Percentiles rank a stretch among this genome's conserved stretches.
Evolutionary conservation across 2,888 invertebrate species (phyloP).

Genomic region (Priocnemis perturbator): DNA sequence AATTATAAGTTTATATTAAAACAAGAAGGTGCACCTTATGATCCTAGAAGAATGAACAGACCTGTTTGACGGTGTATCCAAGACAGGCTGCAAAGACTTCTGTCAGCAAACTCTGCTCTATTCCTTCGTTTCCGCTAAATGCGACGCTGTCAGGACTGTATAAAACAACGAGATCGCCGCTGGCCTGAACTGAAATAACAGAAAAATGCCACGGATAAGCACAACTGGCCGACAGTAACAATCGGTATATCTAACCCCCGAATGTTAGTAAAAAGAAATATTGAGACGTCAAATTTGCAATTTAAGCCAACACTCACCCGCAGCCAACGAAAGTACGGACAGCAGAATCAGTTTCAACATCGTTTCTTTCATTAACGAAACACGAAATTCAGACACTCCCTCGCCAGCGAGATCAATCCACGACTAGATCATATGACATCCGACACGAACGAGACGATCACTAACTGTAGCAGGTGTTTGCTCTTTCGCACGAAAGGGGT

Average conservation of each 20-base stretch:
- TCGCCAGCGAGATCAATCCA: slow-evolving; percentile 36
- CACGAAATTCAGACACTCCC: slow-evolving; percentile 52
- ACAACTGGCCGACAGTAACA: no score
- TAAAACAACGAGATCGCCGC: slow-evolving; percentile 83
- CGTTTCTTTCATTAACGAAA: slow-evolving; percentile 27
- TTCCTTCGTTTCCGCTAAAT: slow-evolving; percentile 81
- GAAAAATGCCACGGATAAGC: slow-evolving; percentile 11
- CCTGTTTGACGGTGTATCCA: slow-evolving; percentile 85
- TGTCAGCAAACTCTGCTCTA: slow-evolving; percentile 81
- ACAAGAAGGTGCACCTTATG: background rate
- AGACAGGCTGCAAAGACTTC: slow-evolving; percentile 85
- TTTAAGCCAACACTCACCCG: slow-evolving; percentile 44
- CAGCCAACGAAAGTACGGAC: slow-evolving; percentile 28
- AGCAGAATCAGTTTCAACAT: slow-evolving; percentile 52
- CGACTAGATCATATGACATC: slow-evolving; percentile 50
- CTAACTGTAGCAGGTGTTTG: background rate
- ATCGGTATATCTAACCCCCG: no score
- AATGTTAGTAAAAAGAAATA: no score
- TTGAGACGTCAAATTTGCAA: background rate
- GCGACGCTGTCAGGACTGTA: slow-evolving; percentile 82
- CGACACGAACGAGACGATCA: background rate
- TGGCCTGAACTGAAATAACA: slow-evolving; percentile 74
- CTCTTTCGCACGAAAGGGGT: background rate
- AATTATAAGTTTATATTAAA: background rate
- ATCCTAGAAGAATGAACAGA: slow-evolving; percentile 55